These are phyloP conservation scores for Troglohyphantes excavatus DNA, from an alignment of 2,888 invertebrate species.

Conservation along the genomic window DNA sequence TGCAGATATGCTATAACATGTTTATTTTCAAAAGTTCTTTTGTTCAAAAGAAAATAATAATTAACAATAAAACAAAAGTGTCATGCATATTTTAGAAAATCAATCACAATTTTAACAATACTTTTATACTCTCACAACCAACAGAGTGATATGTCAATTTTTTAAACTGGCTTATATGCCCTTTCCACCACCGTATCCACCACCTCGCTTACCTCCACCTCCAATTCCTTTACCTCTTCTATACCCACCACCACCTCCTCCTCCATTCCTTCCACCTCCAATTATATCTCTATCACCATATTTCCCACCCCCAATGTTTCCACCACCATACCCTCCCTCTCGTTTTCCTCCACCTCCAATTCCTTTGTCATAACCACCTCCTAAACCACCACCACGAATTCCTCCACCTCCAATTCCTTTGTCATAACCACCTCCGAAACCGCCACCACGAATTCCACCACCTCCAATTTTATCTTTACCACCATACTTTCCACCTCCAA, in stretches of 20 bases:
- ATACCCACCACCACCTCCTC: background rate
- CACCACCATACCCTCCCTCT: background rate
- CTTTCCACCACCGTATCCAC: conserved; percentile 12
- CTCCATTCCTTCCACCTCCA: background rate
- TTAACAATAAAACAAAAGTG: no score
- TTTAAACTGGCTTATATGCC: background rate
- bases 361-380: conserved; percentile 1
- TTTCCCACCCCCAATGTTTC: background rate
- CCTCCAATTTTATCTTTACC: background rate
- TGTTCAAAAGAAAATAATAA: no score
- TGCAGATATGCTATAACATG: no score
- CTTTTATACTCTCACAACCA: background rate
- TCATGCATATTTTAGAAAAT: no score
- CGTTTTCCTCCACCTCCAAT: background rate
- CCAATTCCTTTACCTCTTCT: background rate
- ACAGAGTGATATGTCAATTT: background rate
- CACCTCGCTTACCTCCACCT: background rate
- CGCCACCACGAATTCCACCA: background rate
- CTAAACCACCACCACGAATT: background rate
- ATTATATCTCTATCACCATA: background rate
- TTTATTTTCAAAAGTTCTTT: no score
- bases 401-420: conserved; percentile 11
- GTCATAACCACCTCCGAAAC: background rate
- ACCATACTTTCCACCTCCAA: background rate
- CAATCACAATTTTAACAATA: no score